Base-by-base conservation (phyloP, 2,888 invertebrate genomes). In the Pogonocherus hispidulus region DNA sequence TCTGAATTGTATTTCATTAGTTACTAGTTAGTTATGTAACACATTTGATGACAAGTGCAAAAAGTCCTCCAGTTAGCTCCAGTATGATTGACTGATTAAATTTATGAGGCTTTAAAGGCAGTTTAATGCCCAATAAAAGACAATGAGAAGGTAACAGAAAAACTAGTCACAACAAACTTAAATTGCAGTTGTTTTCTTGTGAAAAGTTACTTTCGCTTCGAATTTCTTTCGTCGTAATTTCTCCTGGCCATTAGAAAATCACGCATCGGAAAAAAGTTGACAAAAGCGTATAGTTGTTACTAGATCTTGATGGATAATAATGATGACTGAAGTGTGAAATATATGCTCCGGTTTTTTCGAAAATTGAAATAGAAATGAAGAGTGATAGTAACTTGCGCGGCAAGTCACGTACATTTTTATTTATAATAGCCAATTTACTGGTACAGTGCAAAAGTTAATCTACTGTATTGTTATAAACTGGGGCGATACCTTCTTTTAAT, bases 391-490 rank as follows among this genome's bases (percentile, higher is more conserved):
- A 41, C 14, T 3, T 11, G n/a, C 22, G n/a, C 22, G 11, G n/a
- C 35, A n/a, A 3, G 18, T 57, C 44, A 46, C 57, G 16, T 57
- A 57, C 11, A 44, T 54, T 54, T 37, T 23, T 57, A 16, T 55
- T 23, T 16, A 19, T 35, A 55, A 63, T 51, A 52, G 51, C 35
- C 49, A 56, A 64, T 64, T 64, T 64, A 16, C 46, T 56, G 56
- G 46, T 64, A 56, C n/a, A 64, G 14, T 35, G 64, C 44, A 52
- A 63, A 11, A 41, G 2, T 27, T n/a, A 64, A 55, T 55, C 27
- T 44, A 23, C 14, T 19, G 3, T 18, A 46, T 46, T 57, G 56
- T 44, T n/a, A 46, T 35, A 16, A 22, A 14, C 44, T 46, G 16
- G 27, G 41, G 47, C 46, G 47, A 49, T 23, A 47, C 59, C 46